Percentiles rank a stretch among this genome's conserved stretches.
Conservation (phyloP, 1,140 invertebrate genomes). For the Lepidurus arcticus region DNA sequence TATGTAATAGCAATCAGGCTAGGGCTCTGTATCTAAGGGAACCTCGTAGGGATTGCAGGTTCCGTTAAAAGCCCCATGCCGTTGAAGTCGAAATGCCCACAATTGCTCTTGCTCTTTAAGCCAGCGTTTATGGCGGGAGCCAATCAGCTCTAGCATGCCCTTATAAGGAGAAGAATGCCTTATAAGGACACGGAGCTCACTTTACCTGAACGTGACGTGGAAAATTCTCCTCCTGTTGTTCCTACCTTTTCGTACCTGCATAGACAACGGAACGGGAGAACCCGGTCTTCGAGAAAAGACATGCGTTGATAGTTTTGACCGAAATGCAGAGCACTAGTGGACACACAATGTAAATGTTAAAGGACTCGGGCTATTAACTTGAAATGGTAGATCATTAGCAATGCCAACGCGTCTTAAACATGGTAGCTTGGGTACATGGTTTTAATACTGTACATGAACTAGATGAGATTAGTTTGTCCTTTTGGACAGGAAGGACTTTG, state of each 20-base stretch:
- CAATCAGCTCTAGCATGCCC: constrained; percentile 5
- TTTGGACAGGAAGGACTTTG: background rate
- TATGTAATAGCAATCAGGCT: background rate
- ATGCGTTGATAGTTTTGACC: background rate
- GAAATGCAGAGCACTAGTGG: background rate
- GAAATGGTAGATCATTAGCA: background rate
- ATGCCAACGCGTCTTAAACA: background rate
- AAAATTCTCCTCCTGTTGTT: constrained; percentile 2
- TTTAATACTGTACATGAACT: too few relatives aligned
- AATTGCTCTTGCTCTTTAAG: background rate
- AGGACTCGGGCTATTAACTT: background rate
- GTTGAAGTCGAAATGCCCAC: background rate
- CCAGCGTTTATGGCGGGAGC: constrained; percentile 6
- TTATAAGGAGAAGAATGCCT: constrained; percentile 1
- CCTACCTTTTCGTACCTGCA: background rate
- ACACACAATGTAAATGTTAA: background rate
- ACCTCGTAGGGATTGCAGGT: background rate
- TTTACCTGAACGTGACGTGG: constrained; percentile 21
- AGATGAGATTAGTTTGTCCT: background rate
- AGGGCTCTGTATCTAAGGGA: background rate
- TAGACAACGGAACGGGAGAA: background rate
- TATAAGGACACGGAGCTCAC: constrained; percentile 18
- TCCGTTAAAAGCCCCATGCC: constrained; percentile 3
- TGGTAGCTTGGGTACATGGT: too few relatives aligned
- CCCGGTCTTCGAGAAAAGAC: background rate